These are phyloP conservation scores for Rhopalosiphum maidis DNA, from an alignment of 1,140 invertebrate genomes.

Conservation along the genomic window DNA sequence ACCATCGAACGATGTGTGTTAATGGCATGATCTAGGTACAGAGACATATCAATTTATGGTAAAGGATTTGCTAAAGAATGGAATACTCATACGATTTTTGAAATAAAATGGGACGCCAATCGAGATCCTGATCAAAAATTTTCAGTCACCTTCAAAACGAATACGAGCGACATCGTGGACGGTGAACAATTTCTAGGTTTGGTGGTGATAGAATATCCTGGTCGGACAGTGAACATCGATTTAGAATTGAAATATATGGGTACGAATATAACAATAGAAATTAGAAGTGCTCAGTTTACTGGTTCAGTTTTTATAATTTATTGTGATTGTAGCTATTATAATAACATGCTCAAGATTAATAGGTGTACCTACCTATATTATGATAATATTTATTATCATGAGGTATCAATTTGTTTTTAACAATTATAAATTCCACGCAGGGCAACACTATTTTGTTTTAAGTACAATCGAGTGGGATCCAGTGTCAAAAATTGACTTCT, in stretches of 20 bases:
- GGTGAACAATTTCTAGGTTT: slow-evolving; percentile 69
- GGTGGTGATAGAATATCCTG: slow-evolving; percentile 74
- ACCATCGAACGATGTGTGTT: neutral
- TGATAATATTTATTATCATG: too few relatives aligned
- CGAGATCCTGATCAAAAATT: slow-evolving; percentile 77
- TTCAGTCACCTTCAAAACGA: slow-evolving; percentile 66
- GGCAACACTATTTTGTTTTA: slow-evolving; percentile 39
- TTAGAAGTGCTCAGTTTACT: neutral
- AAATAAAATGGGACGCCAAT: slow-evolving; percentile 83
- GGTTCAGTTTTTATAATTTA: neutral
- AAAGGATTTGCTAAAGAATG: slow-evolving; percentile 67
- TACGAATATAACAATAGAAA: neutral
- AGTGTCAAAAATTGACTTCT: slow-evolving; percentile 66
- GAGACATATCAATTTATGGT: slow-evolving; percentile 75
- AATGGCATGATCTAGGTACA: slow-evolving; percentile 65
- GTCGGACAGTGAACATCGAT: slow-evolving; percentile 68
- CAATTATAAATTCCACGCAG: neutral
- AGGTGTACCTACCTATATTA: too few relatives aligned
- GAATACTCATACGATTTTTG: slow-evolving; percentile 71
- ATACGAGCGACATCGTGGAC: slow-evolving; percentile 62
- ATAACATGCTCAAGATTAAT: neutral
- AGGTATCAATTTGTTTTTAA: neutral
- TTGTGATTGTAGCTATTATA: neutral
- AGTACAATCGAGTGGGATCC: slow-evolving; percentile 67
- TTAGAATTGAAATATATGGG: slow-evolving; percentile 45